A percentile compares a stretch with the other conserved stretches of the same genome.
phyloP scores from a whole-genome alignment of 1,140 invertebrate species.

The Lasioglossum baleicum region DNA sequence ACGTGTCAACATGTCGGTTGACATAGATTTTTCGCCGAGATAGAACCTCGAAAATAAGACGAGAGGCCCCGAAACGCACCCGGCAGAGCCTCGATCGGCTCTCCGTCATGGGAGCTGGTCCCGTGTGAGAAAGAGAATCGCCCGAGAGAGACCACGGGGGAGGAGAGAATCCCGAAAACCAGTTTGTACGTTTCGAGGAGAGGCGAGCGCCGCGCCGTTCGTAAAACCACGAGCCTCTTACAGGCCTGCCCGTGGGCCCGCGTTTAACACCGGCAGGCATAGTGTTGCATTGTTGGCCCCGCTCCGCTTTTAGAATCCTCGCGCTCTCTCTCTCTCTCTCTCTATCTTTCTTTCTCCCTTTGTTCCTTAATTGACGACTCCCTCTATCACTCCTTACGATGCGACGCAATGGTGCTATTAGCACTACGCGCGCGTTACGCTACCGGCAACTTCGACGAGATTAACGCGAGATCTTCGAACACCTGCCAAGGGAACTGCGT shows the following conservation, averaged over 20 bases:
- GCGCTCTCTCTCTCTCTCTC: not conserved
- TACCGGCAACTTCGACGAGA: not conserved
- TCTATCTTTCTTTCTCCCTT: not conserved
- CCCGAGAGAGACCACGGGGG: slow-evolving; percentile 15
- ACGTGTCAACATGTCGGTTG: slow-evolving; percentile 74
- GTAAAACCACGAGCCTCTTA: slow-evolving; percentile 29
- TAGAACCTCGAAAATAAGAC: slow-evolving; percentile 70
- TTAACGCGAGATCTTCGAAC: not conserved
- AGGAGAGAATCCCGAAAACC: slow-evolving; percentile 60
- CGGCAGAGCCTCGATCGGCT: slow-evolving; percentile 64
- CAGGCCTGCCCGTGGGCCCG: slow-evolving; percentile 33
- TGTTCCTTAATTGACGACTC: slow-evolving; percentile 55
- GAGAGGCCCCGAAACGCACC: slow-evolving; percentile 48
- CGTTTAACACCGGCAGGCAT: slow-evolving; percentile 62
- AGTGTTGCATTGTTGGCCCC: slow-evolving; percentile 47
- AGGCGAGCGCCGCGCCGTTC: slow-evolving; percentile 29
- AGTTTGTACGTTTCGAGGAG: slow-evolving; percentile 61
- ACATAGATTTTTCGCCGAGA: slow-evolving; percentile 75
- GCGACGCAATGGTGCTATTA: slow-evolving; percentile 32
- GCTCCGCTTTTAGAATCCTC: slow-evolving; percentile 36
- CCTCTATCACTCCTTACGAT: slow-evolving; percentile 17
- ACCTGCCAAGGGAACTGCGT: no score
- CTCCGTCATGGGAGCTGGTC: slow-evolving; percentile 21
- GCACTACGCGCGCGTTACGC: not conserved
- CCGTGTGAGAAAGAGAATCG: slow-evolving; percentile 52